Base-by-base conservation (phyloP, 2,888 invertebrate species). In the Tetanocera ferruginea region DNA sequence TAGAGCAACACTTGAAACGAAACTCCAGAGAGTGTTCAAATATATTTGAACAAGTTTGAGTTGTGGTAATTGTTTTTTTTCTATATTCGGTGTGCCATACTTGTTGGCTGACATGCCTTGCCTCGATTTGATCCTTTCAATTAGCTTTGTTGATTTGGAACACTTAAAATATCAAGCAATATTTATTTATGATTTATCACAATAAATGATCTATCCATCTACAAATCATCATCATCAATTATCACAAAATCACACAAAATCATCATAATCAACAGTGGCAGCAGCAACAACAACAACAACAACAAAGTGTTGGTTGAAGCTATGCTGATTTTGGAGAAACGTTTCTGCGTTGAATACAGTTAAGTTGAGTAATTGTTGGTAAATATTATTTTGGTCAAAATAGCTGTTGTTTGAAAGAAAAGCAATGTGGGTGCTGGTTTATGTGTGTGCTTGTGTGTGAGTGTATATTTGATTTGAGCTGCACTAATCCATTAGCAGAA, bases 201-300 rank as follows among this genome's bases (percentile, higher is more conserved):
- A 86, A 85, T 85, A 86, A 83, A 83, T 83, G 82, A 84, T 82
- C 66, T 43, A 43, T 43, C 43, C 14, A 37, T 37, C 37, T 78
- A 82, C 83, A 83, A 83, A 85, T 84, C 85, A 85, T 84, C 85
- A 85, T 84, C 85, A 84, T 84, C 85, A 84, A 84, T 84, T 84
- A 75, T 75, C 25, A 83, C 77, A 55, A 37, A 51, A 66, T 37
- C 64, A 57, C 57, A 67, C 49, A 67, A 37, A 79, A 77, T 72
- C 76, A 55, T 28, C 43, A 64, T 55, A n/a, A 76, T 64, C 73
- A 77, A 31, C 71, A 43, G 49, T n/a, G 72, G 25, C 34, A 62
- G 73, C 73, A 78, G 76, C 78, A 78, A 78, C 49, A 70, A 75
- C 57, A 74, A 72, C 62, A 67, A 71, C 60, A 51, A 70, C 64